These are phyloP conservation scores for Merodon equestris DNA, from an alignment of 2,888 invertebrate species.

Conservation along the genomic window DNA sequence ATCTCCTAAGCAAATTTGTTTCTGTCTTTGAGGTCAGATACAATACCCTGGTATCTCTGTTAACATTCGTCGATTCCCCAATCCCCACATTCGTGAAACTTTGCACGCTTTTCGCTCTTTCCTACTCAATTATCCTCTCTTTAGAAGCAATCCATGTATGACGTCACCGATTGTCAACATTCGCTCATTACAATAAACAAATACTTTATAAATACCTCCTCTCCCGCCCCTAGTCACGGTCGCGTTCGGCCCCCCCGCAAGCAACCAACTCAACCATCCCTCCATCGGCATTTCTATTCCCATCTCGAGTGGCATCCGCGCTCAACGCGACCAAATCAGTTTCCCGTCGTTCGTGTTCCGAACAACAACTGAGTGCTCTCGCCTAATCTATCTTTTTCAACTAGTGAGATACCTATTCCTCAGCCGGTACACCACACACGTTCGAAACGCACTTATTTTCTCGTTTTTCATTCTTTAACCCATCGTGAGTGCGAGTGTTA, in stretches of 20 bases:
- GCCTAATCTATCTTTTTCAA: constrained; percentile 14
- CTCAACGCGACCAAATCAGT: constrained; percentile 67
- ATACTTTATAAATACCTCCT: constrained; percentile 2
- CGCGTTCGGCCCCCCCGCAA: constrained; percentile 13
- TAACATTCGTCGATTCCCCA: too few species aligned
- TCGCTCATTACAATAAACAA: constrained; percentile 55
- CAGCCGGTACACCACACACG: constrained; percentile 47
- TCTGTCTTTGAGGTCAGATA: too few species aligned
- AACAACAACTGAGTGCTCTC: constrained; percentile 69
- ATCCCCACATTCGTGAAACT: too few species aligned
- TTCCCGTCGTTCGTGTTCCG: constrained; percentile 73
- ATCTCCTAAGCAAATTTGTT: too few species aligned
- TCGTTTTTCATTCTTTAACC: constrained; percentile 6
- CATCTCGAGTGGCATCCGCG: constrained; percentile 49
- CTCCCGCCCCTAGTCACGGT: neutral
- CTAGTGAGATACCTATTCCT: constrained; percentile 30
- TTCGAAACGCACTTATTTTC: constrained; percentile 53
- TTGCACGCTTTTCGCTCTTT: too few species aligned
- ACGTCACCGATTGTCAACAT: constrained; percentile 46
- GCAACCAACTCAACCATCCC: constrained; percentile 15
- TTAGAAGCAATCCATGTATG: constrained; percentile 7
- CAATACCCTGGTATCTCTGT: too few species aligned
- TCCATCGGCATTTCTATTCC: constrained; percentile 52
- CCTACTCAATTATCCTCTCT: too few species aligned
- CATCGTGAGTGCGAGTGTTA: constrained; percentile 45